A percentile compares a stretch with the other conserved stretches of the same genome.
These are phyloP conservation scores for Sebastes itinus DNA, from an alignment of 2,797 vertebrate genomes.

Conservation along the genomic window DNA sequence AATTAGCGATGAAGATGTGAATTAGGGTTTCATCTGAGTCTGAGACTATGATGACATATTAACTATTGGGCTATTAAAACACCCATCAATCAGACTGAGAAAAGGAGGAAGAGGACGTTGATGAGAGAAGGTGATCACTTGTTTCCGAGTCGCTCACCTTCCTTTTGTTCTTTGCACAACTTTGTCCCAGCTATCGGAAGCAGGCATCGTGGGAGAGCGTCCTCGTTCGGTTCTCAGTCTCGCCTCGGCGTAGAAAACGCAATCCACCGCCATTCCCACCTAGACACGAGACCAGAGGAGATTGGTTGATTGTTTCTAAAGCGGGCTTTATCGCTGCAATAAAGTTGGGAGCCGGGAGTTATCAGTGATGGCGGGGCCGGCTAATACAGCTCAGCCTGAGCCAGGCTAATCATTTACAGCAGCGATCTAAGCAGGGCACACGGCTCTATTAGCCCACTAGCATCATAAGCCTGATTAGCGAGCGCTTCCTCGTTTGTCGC, in stretches of 20 bases:
- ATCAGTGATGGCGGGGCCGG: constrained; percentile 61
- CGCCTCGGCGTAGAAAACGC: not conserved
- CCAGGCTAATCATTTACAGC: constrained; percentile 89
- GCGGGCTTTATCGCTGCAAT: constrained; percentile 62
- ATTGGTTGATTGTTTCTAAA: constrained; percentile 70
- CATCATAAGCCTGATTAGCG: constrained; percentile 94
- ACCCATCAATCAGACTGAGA: not conserved
- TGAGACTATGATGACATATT: not conserved
- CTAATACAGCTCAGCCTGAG: constrained; percentile 77
- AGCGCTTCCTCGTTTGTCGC: constrained; percentile 35
- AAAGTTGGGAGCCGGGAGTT: constrained; percentile 65
- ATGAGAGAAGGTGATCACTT: not conserved
- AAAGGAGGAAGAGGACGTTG: not conserved
- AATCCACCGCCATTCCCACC: constrained; percentile 42
- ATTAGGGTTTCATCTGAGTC: not conserved
- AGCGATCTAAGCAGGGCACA: constrained; percentile 76
- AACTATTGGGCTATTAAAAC: not conserved
- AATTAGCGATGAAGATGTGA: not conserved
- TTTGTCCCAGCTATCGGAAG: constrained; percentile 45
- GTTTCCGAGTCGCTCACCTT: constrained; percentile 21
- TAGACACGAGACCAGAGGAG: constrained; percentile 45
- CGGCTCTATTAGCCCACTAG: constrained; percentile 88
- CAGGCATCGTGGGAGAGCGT: constrained; percentile 71
- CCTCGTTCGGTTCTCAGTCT: constrained; percentile 56
- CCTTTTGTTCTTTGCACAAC: constrained; percentile 15